Base-by-base conservation (phyloP, 2,797 vertebrate species). In the Chanos chanos region DNA sequence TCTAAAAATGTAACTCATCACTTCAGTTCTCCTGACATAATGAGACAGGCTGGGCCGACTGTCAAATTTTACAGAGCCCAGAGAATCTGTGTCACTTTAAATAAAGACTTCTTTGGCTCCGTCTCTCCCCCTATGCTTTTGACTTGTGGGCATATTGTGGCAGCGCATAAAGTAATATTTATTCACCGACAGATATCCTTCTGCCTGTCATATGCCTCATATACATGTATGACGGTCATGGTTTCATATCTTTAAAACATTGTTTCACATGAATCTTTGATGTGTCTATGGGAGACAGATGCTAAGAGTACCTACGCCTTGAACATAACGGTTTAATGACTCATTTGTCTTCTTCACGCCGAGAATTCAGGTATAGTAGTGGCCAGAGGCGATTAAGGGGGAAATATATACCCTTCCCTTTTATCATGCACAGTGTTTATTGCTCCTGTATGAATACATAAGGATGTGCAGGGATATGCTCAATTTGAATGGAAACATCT, bases 1-100 rank as follows among this genome's bases (percentile, higher is more conserved):
- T 15, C 65, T 62, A 55, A 71, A 71, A 74, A 62, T 59, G 64
- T 30, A 57, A 28, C 65, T 39, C 47, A 39, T 64, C 64, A 64
- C 67, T 70, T 51, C 31, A 52, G 41, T 50, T 41, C 18, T 31
- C 36, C 57, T 65, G 57, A 74, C 56, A 48, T 68, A 65, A 71
- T 24, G 49, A 65, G 72, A 74, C 72, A 71, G 60, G 57, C 57
- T 51, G 27, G 36, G 58, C 30, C 53, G 64, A 68, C 47, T 40
- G 47, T 33, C 56, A 68, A 64, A 74, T 57, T 51, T 48, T n/a
- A 12, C 27, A 57, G 10, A 36, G 70, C 61, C 70, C 53, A 57
- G 64, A 65, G 45, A 57, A 41, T 41, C 57, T 52, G 39, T 30
- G 45, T 68, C 39, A 60, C 22, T 54, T 31, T 21, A 30, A 63